A percentile compares a stretch with the other conserved stretches of the same genome.
Evolutionary conservation across 2,888 invertebrate species (phyloP).

Genomic region (Electrophaes corylata): DNA sequence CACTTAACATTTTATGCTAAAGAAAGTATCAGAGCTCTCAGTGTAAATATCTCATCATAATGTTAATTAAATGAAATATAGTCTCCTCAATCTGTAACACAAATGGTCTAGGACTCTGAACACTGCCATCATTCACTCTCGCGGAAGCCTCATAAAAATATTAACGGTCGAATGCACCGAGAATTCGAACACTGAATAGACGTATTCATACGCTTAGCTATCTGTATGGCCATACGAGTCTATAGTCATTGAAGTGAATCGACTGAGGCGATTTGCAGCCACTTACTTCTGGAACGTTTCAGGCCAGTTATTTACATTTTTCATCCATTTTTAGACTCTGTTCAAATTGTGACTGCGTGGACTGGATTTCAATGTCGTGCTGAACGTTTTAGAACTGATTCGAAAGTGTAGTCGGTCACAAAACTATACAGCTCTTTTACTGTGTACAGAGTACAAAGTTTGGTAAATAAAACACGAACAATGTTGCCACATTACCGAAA

Average conservation of each 20-base stretch:
- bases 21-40: no score
- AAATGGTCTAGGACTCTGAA: neutral
- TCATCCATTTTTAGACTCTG: slow-evolving; percentile 49
- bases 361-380: slow-evolving; percentile 9
- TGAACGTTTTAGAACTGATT: slow-evolving; percentile 9
- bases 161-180: slow-evolving; percentile 48
- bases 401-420: neutral
- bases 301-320: slow-evolving; percentile 53
- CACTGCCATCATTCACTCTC: slow-evolving; percentile 1
- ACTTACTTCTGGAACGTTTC: slow-evolving; percentile 54
- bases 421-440: neutral
- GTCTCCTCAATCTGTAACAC: neutral
- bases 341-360: slow-evolving; percentile 39
- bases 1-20: no score
- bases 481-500: no score
- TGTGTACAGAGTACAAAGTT: neutral
- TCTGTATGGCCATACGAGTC: slow-evolving; percentile 44
- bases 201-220: slow-evolving; percentile 23
- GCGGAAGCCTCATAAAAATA: slow-evolving; percentile 41
- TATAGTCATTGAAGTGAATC: slow-evolving; percentile 51
- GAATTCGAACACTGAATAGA: slow-evolving; percentile 40
- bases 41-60: no score
- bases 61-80: neutral
- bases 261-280: slow-evolving; percentile 60
- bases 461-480: neutral